Base-by-base conservation (phyloP, 2,888 invertebrate genomes). In the Himalopsyche kuldschensis region DNA sequence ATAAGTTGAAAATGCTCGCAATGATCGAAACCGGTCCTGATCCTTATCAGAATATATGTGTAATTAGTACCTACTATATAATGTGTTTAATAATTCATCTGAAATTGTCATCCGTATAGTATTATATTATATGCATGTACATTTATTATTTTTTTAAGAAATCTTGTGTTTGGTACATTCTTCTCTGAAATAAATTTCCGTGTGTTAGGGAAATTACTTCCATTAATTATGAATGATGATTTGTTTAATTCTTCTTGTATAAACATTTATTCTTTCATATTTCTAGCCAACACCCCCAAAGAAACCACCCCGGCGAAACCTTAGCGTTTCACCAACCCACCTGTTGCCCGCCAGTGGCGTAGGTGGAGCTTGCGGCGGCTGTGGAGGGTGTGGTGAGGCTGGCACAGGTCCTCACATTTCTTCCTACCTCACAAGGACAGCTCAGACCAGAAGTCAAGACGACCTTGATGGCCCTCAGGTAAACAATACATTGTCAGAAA, bases 241-340 rank as follows among this genome's bases (percentile, higher is more conserved):
- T 78, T 20, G n/a, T n/a, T 46, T 35, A n/a, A 15, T 20, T 4
- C 17, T 46, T 8, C 27, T 84, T 32, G 2, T 32, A 79, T 55
- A 32, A 5, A 5, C 6, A 32, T 32, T 32, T 47, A 41, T 20
- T 15, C 55, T 82, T 84, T 84, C 84, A 81, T 85, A 86, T 81
- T 89, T 90, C 75, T 92, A 95, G 95, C 95, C 96, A 79, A 96
- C 95, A 82, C 96, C 97, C 82, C 97, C 97, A 77, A 97, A 97
- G 91, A 97, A 97, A 90, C 97, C 97, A 85, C 97, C 97, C 3
- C 93, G 97, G 79, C 92, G 97, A 87, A 97, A 97, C 90, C 92
- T 97, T 82, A 96, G 96, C 17, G 95, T 96, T 84, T 97, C 97
- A 24, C 97, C 97, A 31, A 97, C 96, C 35, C 96, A 97, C 88